Conservation (phyloP, 2,113 vertebrate species). For the Pelecanoides urinatrix region DNA sequence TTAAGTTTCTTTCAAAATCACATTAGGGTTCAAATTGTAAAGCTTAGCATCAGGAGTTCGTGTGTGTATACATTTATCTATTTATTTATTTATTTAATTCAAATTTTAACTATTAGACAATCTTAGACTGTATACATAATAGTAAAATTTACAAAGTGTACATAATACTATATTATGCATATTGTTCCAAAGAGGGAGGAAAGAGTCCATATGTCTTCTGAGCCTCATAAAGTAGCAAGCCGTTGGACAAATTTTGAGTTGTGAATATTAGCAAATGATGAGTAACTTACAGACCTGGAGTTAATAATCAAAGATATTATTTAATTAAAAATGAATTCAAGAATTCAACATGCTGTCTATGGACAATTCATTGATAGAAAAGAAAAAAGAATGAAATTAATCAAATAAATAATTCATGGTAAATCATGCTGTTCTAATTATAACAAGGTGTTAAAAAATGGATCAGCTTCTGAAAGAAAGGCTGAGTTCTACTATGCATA, state of each 20-base stretch:
- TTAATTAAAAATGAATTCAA: conserved; percentile 43
- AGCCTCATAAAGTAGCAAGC: background rate
- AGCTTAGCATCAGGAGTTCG: background rate
- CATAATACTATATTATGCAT: background rate
- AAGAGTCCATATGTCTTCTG: background rate
- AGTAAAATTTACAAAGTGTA: background rate
- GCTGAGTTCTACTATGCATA: background rate
- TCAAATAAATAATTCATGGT: conserved; percentile 59
- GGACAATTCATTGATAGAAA: conserved; percentile 11
- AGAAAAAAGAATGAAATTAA: conserved; percentile 36
- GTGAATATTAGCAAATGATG: background rate
- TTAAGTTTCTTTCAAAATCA: background rate
- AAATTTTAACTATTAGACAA: background rate
- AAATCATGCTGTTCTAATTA: conserved; percentile 38
- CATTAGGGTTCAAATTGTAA: background rate
- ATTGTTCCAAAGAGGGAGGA: background rate
- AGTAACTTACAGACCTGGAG: background rate
- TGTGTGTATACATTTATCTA: too few relatives aligned
- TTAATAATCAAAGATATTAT: conserved; percentile 25
- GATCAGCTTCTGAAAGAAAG: background rate
- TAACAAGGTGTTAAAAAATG: conserved; percentile 43
- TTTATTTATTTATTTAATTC: background rate
- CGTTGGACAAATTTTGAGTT: background rate
- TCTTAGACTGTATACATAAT: background rate
- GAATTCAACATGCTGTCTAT: conserved; percentile 3